A percentile compares a stretch with the other conserved stretches of the same genome.
Conservation (phyloP, 2,113 vertebrate genomes). For the Chrysemys picta region DNA sequence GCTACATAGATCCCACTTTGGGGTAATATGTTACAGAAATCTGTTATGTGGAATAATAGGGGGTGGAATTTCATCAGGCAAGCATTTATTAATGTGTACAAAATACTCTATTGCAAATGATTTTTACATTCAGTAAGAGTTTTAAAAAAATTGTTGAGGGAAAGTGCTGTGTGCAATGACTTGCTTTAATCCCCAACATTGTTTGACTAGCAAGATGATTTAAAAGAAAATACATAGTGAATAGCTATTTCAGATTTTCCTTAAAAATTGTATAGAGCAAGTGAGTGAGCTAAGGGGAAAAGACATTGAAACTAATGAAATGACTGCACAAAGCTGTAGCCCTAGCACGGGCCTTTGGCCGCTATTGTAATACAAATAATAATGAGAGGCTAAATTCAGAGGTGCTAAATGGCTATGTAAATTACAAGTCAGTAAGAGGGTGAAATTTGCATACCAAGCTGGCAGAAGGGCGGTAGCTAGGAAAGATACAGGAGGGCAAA, state of each 20-base stretch:
- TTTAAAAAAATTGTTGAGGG: background rate
- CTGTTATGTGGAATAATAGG: rapidly evolving
- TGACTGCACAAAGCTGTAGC: background rate
- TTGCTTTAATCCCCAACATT: background rate
- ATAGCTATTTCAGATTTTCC: background rate
- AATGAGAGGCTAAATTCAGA: background rate
- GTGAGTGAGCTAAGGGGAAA: background rate
- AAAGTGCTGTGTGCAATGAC: rapidly evolving
- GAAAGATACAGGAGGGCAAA: background rate
- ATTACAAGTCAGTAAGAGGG: background rate
- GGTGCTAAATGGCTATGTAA: background rate
- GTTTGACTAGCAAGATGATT: background rate
- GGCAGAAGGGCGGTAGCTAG: background rate
- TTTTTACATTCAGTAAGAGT: too few relatives aligned
- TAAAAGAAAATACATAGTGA: background rate
- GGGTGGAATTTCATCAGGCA: background rate
- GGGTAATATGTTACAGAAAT: background rate
- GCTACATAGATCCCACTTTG: background rate
- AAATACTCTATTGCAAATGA: too few relatives aligned
- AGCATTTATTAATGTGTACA: background rate
- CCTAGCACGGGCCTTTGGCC: background rate
- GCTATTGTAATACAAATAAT: background rate
- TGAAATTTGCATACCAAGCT: background rate
- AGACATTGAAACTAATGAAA: background rate
- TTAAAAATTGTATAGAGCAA: background rate